A percentile compares a stretch with the other conserved stretches of the same genome.
Conservation (phyloP, 1,140 invertebrate genomes). For the Drosophila tristis region DNA sequence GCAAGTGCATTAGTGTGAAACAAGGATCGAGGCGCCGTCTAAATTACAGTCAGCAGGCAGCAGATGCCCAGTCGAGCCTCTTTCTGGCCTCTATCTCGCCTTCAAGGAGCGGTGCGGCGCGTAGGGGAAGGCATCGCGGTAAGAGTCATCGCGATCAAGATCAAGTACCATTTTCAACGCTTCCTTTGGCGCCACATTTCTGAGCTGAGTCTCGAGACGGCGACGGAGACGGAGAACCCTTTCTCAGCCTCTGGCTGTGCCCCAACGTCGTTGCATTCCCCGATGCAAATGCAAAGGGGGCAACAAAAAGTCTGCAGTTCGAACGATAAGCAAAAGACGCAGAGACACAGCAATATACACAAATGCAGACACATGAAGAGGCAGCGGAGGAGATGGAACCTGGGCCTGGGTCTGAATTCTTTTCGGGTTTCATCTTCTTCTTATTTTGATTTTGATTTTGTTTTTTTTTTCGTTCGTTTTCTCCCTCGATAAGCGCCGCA, state of each 20-base stretch:
- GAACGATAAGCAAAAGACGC: constrained; percentile 50
- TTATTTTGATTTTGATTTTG: too few relatives aligned
- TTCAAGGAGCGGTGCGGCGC: background rate
- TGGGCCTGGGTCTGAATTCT: constrained; percentile 57
- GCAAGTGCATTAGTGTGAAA: constrained; percentile 83
- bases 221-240: constrained; percentile 32
- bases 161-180: constrained; percentile 80
- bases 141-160: constrained; percentile 63
- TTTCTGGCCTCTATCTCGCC: background rate
- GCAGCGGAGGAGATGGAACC: constrained; percentile 36
- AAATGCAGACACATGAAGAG: too few relatives aligned
- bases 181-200: constrained; percentile 81
- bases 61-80: constrained; percentile 4
- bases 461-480: constrained; percentile 10
- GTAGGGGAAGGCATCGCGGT: background rate
- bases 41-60: constrained; percentile 63
- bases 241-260: constrained; percentile 41
- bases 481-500: constrained; percentile 79
- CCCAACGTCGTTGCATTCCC: constrained; percentile 41
- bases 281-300: constrained; percentile 54
- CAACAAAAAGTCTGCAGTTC: constrained; percentile 64
- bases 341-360: constrained; percentile 55
- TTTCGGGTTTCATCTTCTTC: constrained; percentile 47
- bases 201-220: constrained; percentile 41
- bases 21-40: constrained; percentile 81